Evolutionary conservation across 2,888 invertebrate genomes (phyloP), one percentile per base, ranked within the genome.

Genomic region (Epinotia brunnichana): DNA sequence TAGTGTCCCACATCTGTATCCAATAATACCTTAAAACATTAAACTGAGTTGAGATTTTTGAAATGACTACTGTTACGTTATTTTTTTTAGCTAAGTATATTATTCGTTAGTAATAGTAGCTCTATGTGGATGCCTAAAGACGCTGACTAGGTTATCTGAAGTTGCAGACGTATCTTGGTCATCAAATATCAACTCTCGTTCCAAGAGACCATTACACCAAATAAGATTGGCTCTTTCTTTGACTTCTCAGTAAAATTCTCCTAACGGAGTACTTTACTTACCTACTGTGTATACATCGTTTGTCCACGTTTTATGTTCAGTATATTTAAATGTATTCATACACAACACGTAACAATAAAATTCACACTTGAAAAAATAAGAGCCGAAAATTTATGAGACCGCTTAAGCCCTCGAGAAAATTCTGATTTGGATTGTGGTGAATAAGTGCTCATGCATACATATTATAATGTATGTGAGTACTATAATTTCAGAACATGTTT

Each of bases 211-310:
- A 21, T 35, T 15, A 3, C 21, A 44, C 9, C 21, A 21, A 15
- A 21, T 15, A 15, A 13, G 39, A 44, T 44, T 59, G 11, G 35
- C 39, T n/a, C n/a, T n/a, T n/a, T 41, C 19, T 61, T 61, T 44
- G 19, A 61, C 21, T 61, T 44, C 21, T 60, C 21, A 11, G 4
- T n/a, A n/a, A 57, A 10, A 57, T 57, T 57, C n/a, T 35, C n/a
- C 29, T 29, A 2, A 29, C 29, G 29, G 29, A 29, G 29, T 5
- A 44, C n/a, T n/a, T n/a, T n/a, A n/a, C n/a, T n/a, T n/a, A n/a
- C n/a, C 15, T 44, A 13, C 44, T 15, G 15, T 44, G 15, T 4
- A 15, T 44, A 15, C 15, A 13, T 44, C 15, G 15, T 3, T 15
- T 3, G 44, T n/a, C n/a, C 15, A 44, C 15, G 44, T 15, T 3